Evolutionary conservation across 2,797 vertebrate species (phyloP), one percentile per base, ranked within the genome.

Genomic region (Falco novaeseelandiae): DNA sequence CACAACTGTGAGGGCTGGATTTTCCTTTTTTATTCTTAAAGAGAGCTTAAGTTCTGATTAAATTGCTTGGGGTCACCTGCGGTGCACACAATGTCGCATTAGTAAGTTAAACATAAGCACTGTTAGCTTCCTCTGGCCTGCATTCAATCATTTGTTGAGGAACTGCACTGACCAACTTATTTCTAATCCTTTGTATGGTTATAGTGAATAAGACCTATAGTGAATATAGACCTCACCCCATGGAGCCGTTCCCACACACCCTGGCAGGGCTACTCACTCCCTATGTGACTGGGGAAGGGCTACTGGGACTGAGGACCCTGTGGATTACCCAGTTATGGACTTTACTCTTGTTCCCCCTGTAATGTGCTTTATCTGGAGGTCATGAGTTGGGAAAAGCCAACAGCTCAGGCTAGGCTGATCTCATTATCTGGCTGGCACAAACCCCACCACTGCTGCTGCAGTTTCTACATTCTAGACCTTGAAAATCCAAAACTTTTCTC

Each of bases 1-100:
- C 49, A 74, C 59, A 83, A 87, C 40, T 65, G 44, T 48, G 71
- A 89, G 61, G 61, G 65, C 21, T 85, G 71, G 49, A 83, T 89
- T 87, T 96, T 92, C 79, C 49, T 59, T 96, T 96, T 96, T 94
- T 74, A 87, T 85, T 82, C 91, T 91, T 91, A 92, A 96, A 96
- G 55, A 93, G 69, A 89, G 76, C 54, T 93, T 92, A 95, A 93
- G 70, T 94, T 95, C 84, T 96, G 94, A 94, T 92, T 92, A 96
- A 96, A 94, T 83, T 94, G 84, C 82, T 83, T 81, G 91, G 82
- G 92, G 94, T 97, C 95, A 97, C 94, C 91, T 88, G 87, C 0
- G 18, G 92, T 93, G 91, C 92, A 93, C 87, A 74, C 3, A 0
- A 71, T 83, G 84, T 78, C 6, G 8, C 82, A 86, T 92, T 89